These are phyloP conservation scores for Sciurus vulgaris DNA, from an alignment of 2,797 vertebrate genomes.

Conservation along the genomic window DNA sequence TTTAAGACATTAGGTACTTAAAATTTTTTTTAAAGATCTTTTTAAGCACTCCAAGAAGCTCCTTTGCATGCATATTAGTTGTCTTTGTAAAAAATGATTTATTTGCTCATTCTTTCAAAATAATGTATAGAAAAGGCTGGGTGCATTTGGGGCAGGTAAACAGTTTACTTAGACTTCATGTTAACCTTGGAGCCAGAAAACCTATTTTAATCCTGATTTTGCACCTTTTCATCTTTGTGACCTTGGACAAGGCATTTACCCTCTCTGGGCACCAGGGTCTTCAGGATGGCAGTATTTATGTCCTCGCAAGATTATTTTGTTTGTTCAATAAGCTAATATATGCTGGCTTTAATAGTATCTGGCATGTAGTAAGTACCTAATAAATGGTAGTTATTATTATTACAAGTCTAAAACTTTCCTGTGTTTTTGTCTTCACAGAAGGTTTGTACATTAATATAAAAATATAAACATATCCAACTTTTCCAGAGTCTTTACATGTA, in stretches of 20 bases:
- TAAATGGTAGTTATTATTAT: conserved; percentile 14
- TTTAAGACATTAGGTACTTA: not conserved
- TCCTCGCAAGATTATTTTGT: not conserved
- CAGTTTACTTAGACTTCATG: not conserved
- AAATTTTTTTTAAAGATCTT: not conserved
- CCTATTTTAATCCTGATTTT: conserved; percentile 23
- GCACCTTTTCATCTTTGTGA: not conserved
- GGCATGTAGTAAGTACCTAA: not conserved
- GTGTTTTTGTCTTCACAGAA: conserved; percentile 22
- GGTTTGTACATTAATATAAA: conserved; percentile 21
- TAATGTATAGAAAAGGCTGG: not conserved
- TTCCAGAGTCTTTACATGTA: not conserved
- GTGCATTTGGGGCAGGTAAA: not conserved
- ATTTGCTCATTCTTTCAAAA: not conserved
- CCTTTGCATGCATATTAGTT: not conserved
- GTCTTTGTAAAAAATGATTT: not conserved
- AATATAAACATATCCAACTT: not conserved
- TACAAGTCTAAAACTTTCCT: not conserved
- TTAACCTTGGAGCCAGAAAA: conserved; percentile 62
- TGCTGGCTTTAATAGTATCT: not conserved
- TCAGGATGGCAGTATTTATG: not conserved
- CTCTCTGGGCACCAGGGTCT: not conserved
- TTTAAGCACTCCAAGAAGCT: not conserved
- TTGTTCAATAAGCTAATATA: not conserved
- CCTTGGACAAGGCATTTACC: not conserved